These are phyloP conservation scores for Drosophila putrida DNA, from an alignment of 2,888 invertebrate genomes.

Conservation along the genomic window DNA sequence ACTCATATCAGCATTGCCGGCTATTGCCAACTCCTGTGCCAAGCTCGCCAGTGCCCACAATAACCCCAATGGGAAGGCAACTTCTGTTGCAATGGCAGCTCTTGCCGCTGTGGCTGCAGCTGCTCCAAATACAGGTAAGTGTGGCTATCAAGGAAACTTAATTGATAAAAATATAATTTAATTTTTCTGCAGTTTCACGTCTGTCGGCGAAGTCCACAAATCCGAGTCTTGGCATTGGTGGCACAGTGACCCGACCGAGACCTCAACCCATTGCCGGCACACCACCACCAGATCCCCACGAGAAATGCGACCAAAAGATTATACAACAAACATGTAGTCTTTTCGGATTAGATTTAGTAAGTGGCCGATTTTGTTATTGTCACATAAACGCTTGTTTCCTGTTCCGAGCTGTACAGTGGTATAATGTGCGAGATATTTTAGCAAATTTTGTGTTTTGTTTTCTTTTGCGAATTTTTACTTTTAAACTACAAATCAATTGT, in stretches of 20 bases:
- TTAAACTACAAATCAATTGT: too few species aligned
- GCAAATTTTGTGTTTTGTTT: too few species aligned
- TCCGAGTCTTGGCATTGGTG: constrained; percentile 78
- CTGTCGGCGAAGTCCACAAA: constrained; percentile 85
- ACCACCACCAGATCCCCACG: constrained; percentile 93
- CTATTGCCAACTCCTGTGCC: constrained; percentile 53
- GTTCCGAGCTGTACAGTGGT: constrained; percentile 19
- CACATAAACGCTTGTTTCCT: constrained; percentile 7
- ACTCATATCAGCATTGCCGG: constrained; percentile 46
- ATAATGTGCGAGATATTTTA: neutral
- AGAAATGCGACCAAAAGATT: constrained; percentile 94
- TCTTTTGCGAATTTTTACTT: neutral
- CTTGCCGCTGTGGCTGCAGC: constrained; percentile 66
- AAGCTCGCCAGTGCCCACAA: constrained; percentile 66
- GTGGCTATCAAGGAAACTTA: too few species aligned
- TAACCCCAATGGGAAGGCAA: constrained; percentile 41
- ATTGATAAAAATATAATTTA: neutral
- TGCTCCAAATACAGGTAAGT: constrained; percentile 80
- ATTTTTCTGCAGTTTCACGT: constrained; percentile 75
- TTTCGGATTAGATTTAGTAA: constrained; percentile 94
- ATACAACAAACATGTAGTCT: constrained; percentile 96
- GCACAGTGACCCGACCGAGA: constrained; percentile 89
- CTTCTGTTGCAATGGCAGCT: constrained; percentile 60
- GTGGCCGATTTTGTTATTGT: constrained; percentile 57
- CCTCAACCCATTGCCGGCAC: constrained; percentile 96